Evolutionary conservation across 2,113 vertebrate genomes (phyloP).

Genomic region (Nasalis larvatus): DNA sequence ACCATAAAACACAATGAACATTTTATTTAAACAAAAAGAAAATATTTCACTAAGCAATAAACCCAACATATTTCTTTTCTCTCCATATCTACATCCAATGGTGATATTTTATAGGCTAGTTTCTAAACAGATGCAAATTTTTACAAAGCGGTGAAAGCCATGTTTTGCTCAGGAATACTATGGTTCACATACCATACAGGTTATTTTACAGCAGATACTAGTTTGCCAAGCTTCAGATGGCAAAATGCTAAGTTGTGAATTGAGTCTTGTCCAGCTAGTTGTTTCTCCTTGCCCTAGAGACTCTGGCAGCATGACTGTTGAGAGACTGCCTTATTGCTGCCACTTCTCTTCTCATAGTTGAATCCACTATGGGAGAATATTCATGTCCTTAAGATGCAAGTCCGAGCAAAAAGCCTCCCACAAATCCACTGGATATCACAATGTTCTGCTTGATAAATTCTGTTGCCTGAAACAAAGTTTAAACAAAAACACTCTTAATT

Average conservation of each 20-base stretch:
- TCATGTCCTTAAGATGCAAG: constrained; percentile 91
- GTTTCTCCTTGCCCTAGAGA: constrained; percentile 58
- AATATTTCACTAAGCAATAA: constrained; percentile 61
- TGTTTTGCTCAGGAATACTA: constrained; percentile 82
- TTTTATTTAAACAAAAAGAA: constrained; percentile 75
- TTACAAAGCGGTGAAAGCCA: constrained; percentile 75
- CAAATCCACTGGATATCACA: constrained; percentile 95
- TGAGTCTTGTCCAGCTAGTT: constrained; percentile 72
- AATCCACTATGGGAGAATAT: constrained; percentile 10
- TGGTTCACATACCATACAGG: constrained; percentile 79
- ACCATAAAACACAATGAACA: constrained; percentile 77
- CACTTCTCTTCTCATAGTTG: not conserved
- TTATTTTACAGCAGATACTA: constrained; percentile 81
- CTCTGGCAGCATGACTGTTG: constrained; percentile 38
- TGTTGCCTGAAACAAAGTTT: constrained; percentile 89
- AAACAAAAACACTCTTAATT: constrained; percentile 57
- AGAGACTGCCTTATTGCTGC: constrained; percentile 36
- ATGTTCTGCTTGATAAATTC: constrained; percentile 98
- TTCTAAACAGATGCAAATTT: constrained; percentile 79
- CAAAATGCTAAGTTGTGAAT: constrained; percentile 82
- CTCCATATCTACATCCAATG: constrained; percentile 70
- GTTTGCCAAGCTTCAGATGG: constrained; percentile 80
- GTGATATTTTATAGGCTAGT: constrained; percentile 74
- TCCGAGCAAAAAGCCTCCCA: constrained; percentile 97
- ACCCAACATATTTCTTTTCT: constrained; percentile 61